Evolutionary conservation across 2,888 invertebrate species (phyloP), one percentile per base, ranked within the genome.

Genomic region (Ptilodon capucinus): DNA sequence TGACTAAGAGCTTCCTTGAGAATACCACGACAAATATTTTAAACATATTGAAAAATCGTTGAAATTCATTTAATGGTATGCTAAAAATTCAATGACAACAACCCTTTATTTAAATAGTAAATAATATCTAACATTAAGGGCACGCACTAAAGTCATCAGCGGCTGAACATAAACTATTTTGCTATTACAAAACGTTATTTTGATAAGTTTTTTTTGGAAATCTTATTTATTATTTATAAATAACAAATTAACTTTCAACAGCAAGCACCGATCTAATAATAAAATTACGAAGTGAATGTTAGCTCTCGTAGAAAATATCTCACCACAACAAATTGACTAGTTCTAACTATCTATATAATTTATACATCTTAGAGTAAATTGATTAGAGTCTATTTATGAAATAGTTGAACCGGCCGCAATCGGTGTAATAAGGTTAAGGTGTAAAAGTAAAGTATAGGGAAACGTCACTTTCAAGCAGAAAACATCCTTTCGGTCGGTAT

Each of bases 291-390:
- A 84, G 81, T 81, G 75, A 84, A 81, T 76, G 73, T 76, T 77
- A 85, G 81, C 77, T 82, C 81, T 83, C 77, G 81, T 89, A 89
- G 88, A 87, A 89, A 89, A 86, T 74, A 72, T 84, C 72, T 72
- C 86, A 85, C 85, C 87, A 86, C 83, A 87, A 84, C 83, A 85
- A 89, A 90, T 90, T 90, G 87, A 90, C 91, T 90, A 90, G 86
- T 78, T 81, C 89, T 89, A 90, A 81, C 65, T 89, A 89, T 78
- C 84, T 87, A 85, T 74, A 72, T 78, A 80, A 73, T 72, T 79
- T 81, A 79, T 76, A 79, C 74, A 76, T 41, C 71, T 82, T 68
- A 71, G 41, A 50, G 54, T 84, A 83, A 79, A 79, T 84, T 84
- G 72, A 84, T 77, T 77, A 79, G 81, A 84, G 90, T 91, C 88